Evolutionary conservation across 1,140 invertebrate species (phyloP).

Genomic region (Physella acuta): DNA sequence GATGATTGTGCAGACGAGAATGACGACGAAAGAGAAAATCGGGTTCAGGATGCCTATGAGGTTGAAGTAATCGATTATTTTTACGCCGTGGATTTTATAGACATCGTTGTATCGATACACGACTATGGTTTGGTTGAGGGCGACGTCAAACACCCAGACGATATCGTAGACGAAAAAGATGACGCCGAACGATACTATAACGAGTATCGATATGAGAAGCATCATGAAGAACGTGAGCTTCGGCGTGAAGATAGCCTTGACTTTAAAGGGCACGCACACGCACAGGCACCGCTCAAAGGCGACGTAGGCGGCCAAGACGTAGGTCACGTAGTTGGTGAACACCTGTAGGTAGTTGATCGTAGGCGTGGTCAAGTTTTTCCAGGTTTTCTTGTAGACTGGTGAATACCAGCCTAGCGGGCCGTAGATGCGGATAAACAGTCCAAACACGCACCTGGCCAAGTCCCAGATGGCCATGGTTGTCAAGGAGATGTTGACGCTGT

Average conservation of each 20-base stretch:
- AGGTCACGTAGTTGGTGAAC: slow-evolving; percentile 13
- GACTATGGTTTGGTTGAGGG: background rate
- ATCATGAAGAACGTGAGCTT: background rate
- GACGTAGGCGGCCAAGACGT: slow-evolving; percentile 14
- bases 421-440: background rate
- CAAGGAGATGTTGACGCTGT: slow-evolving; percentile 3
- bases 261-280: slow-evolving; percentile 10
- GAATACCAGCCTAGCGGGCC: slow-evolving; percentile 1
- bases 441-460: slow-evolving; percentile 1
- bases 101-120: background rate
- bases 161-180: slow-evolving; percentile 15
- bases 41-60: slow-evolving; percentile 2
- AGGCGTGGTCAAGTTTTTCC: slow-evolving; percentile 4
- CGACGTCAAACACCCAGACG: background rate
- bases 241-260: slow-evolving; percentile 7
- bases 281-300: slow-evolving; percentile 16
- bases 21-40: slow-evolving; percentile 1
- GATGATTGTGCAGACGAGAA: slow-evolving; percentile 3
- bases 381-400: background rate
- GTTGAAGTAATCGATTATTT: slow-evolving; percentile 2
- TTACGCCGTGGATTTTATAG: background rate
- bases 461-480: slow-evolving; percentile 7
- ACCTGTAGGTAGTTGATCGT: slow-evolving; percentile 1
- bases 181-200: slow-evolving; percentile 3
- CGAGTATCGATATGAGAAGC: background rate